These are phyloP conservation scores for Scolopax rusticola DNA, from an alignment of 2,797 vertebrate genomes.

Conservation along the genomic window DNA sequence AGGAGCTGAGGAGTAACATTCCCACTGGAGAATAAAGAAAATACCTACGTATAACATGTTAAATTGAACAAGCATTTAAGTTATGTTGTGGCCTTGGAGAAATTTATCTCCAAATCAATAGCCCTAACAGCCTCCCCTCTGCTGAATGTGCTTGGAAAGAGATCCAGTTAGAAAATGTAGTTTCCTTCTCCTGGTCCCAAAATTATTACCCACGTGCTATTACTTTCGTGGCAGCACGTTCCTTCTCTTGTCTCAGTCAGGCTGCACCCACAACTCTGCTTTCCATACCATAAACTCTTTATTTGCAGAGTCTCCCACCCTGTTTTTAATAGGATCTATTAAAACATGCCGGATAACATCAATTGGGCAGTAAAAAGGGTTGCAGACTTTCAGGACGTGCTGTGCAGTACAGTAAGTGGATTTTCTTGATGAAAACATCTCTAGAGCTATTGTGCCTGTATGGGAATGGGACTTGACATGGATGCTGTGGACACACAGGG, in stretches of 20 bases:
- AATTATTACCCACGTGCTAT: neutral
- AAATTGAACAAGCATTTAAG: neutral
- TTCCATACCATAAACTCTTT: neutral
- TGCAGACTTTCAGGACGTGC: neutral
- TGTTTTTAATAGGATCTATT: neutral
- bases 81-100: neutral
- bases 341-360: neutral
- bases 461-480: no score
- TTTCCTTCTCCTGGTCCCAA: neutral
- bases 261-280: neutral
- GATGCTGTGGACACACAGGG: neutral
- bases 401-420: neutral
- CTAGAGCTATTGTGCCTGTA: fast-evolving
- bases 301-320: neutral
- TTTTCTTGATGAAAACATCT: neutral
- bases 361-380: neutral
- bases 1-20: neutral
- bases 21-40: neutral
- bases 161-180: neutral
- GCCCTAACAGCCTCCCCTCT: neutral
- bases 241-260: neutral
- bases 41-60: neutral
- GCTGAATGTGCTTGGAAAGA: neutral
- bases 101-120: neutral
- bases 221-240: neutral